phyloP scores from a whole-genome alignment of 1,140 invertebrate species.

The Penaeus japonicus region DNA sequence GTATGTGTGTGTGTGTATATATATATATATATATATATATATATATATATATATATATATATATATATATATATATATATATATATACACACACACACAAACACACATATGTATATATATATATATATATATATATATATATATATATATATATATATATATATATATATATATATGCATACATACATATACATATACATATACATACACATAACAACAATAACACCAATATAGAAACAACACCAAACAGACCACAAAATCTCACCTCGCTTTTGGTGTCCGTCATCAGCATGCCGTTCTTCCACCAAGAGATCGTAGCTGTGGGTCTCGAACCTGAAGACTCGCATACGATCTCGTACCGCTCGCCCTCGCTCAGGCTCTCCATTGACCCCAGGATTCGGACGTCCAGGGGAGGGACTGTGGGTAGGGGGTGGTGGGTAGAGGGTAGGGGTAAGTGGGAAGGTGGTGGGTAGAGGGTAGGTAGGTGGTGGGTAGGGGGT shows the following conservation, averaged over 20 bases:
- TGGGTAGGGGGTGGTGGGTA: neutral
- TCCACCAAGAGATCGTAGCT: constrained; percentile 81
- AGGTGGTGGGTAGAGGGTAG: neutral
- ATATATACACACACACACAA: too few species aligned
- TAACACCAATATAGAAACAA: neutral
- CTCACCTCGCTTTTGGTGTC: constrained; percentile 48
- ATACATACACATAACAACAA: neutral
- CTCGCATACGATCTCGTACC: constrained; percentile 79
- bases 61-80: too few species aligned
- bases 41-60: too few species aligned
- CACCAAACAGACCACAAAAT: too few species aligned
- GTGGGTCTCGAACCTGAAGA: constrained; percentile 81
- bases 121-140: too few species aligned
- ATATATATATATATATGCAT: too few species aligned
- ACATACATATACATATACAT: too few species aligned
- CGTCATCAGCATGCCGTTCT: constrained; percentile 68
- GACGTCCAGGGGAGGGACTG: constrained; percentile 37
- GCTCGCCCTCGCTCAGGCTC: constrained; percentile 80
- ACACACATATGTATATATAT: too few species aligned
- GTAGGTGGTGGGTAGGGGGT: neutral
- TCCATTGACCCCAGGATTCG: constrained; percentile 61
- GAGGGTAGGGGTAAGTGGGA: neutral
- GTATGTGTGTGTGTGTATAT: too few species aligned
- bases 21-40: too few species aligned
- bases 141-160: too few species aligned